These are phyloP conservation scores for Norana najaformis DNA, from an alignment of 2,888 invertebrate genomes.

Conservation along the genomic window DNA sequence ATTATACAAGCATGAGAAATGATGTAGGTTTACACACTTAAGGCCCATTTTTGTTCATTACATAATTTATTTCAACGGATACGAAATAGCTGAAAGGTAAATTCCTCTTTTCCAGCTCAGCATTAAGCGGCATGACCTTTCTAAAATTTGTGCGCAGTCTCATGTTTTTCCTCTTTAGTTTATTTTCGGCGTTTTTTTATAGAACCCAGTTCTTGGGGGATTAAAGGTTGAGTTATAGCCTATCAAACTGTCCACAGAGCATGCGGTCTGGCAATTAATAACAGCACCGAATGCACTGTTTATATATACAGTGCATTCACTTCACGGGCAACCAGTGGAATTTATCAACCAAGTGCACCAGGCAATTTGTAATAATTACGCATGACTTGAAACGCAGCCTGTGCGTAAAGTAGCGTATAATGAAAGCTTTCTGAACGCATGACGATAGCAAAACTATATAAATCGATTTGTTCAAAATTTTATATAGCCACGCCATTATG, in stretches of 20 bases:
- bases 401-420: neutral
- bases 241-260: neutral
- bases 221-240: neutral
- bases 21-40: too few species aligned
- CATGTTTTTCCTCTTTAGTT: too few species aligned
- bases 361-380: too few species aligned
- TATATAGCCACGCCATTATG: neutral
- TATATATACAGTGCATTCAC: too few species aligned
- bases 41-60: too few species aligned
- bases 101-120: neutral
- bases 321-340: too few species aligned
- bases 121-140: neutral
- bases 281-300: too few species aligned
- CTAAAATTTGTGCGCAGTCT: too few species aligned
- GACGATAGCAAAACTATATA: neutral
- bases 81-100: neutral
- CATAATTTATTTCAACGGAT: neutral
- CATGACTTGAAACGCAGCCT: too few species aligned
- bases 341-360: too few species aligned
- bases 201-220: neutral
- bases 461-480: neutral
- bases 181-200: neutral
- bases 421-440: neutral
- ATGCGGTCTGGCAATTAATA: neutral
- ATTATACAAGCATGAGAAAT: too few species aligned